Base-by-base conservation (phyloP, 2,888 invertebrate species). In the Cerceris rybyensis region DNA sequence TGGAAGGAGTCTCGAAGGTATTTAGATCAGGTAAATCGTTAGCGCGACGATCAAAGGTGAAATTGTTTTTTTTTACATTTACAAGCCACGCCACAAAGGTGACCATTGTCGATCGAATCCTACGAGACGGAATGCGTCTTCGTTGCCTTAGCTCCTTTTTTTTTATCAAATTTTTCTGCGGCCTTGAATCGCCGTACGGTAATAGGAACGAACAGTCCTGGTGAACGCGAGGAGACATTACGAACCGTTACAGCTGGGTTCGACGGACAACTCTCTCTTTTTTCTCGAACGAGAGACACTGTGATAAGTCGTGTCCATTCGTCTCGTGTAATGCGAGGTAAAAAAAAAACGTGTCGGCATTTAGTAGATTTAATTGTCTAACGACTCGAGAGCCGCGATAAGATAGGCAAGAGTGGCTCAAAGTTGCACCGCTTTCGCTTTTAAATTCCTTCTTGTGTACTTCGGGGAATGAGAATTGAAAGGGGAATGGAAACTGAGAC, bases 281-380 rank as follows among this genome's bases (percentile, higher is more conserved):
- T 57, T 70, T 42, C 14, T 57, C 50, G 17, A 66, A 50, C 14
- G 66, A 4, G 46, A 28, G 28, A 28, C 28, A 57, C 46, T 50
- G 54, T 64, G 57, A 71, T 71, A 70, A 63, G 39, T 63, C 46
- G 49, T n/a, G 39, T 41, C n/a, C 54, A 39, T 60, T 64, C 49
- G 42, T 14, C 17, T 14, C 49, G 39, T 69, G 39, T 69, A 64
- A 41, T 14, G 46, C 65, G 39, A 55, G 41, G 50, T 39, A 60
- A 59, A 50, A 50, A 13, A 13, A 14, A 54, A 57, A 55, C 69
- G 50, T 61, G 52, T 72, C 57, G 60, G 58, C 71, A 61, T 75
- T 67, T 67, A 71, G 57, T 39, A 61, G 57, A 66, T 39, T 46
- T 71, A 71, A 75, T 75, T 65, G 66, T 55, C 61, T 57, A 60